Conservation (phyloP, 2,113 vertebrate genomes). For the Seriola aureovittata region DNA sequence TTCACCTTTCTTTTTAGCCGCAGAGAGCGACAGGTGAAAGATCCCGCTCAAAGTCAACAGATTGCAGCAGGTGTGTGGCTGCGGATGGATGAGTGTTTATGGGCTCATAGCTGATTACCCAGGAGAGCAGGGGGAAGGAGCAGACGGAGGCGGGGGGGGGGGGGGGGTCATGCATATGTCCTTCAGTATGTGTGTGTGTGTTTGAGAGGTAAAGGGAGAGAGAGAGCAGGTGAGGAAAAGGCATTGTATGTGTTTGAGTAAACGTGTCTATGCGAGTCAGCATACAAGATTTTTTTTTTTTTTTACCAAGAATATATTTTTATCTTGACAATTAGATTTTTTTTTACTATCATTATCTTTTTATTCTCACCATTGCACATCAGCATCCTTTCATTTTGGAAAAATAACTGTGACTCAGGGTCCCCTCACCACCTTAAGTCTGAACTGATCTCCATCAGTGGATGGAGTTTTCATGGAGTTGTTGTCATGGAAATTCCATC, state of each 20-base stretch:
- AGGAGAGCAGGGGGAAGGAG: constrained; percentile 28
- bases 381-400: too few species aligned
- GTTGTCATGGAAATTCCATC: not conserved
- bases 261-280: not conserved
- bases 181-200: not conserved
- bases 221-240: not conserved
- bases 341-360: too few species aligned
- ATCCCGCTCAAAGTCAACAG: constrained; percentile 55
- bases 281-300: not conserved
- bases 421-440: not conserved
- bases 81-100: constrained; percentile 59
- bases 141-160: constrained; percentile 22
- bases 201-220: not conserved
- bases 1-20: not conserved
- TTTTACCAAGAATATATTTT: not conserved
- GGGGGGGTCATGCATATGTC: not conserved
- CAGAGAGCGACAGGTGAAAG: constrained; percentile 63
- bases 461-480: not conserved
- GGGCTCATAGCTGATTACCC: constrained; percentile 58
- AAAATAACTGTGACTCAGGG: not conserved
- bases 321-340: too few species aligned
- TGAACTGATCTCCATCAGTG: too few species aligned
- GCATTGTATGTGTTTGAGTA: not conserved
- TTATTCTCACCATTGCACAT: too few species aligned
- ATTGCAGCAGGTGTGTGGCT: constrained; percentile 59